Evolutionary conservation across 1,140 invertebrate species (phyloP).

Genomic region (Zaprionus tsacasi): DNA sequence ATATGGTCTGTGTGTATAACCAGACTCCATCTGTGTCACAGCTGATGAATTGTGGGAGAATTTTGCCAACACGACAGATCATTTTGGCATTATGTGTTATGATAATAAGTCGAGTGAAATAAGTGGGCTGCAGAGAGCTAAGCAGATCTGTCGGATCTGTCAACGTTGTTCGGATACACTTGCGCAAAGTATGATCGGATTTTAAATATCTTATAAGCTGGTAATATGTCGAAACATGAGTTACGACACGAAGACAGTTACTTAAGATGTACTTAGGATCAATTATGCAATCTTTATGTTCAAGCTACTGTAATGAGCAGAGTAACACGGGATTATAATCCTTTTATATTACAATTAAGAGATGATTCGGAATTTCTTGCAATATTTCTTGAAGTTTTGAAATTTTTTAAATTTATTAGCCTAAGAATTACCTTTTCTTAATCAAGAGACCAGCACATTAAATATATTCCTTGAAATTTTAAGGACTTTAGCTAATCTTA

Average conservation of each 20-base stretch:
- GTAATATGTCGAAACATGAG: not conserved
- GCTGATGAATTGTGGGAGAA: conserved; percentile 68
- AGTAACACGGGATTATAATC: not conserved
- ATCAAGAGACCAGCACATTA: too few species aligned
- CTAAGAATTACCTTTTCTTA: too few species aligned
- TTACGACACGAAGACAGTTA: not conserved
- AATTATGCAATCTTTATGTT: not conserved
- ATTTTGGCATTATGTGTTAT: conserved; percentile 35
- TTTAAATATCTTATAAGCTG: not conserved
- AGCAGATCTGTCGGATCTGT: conserved; percentile 3
- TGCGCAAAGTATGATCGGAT: not conserved
- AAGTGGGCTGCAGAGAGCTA: not conserved
- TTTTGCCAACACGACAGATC: conserved; percentile 38
- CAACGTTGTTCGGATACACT: not conserved
- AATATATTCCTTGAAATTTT: too few species aligned
- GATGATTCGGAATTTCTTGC: too few species aligned
- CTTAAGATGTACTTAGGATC: not conserved
- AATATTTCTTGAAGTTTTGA: too few species aligned
- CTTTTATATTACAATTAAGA: too few species aligned
- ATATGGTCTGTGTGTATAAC: not conserved
- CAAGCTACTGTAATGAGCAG: not conserved
- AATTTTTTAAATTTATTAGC: too few species aligned
- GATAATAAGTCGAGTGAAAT: conserved; percentile 13
- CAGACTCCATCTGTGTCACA: conserved; percentile 21
- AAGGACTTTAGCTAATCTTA: too few species aligned